Evolutionary conservation across 2,888 invertebrate species (phyloP).

Genomic region (Saturnia pavonia): DNA sequence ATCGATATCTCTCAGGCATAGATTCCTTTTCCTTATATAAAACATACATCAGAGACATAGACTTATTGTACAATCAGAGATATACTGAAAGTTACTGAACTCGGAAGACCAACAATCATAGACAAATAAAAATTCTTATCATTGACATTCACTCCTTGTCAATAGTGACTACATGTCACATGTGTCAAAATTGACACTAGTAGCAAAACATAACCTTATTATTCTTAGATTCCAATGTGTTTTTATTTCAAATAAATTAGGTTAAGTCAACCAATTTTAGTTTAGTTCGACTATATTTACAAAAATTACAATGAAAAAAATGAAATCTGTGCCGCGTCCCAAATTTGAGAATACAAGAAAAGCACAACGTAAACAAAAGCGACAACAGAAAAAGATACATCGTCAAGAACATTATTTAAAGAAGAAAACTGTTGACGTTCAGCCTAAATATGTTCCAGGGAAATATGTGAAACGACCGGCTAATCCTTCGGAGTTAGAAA

Average conservation of each 20-base stretch:
- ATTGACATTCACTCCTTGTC: too few relatives aligned
- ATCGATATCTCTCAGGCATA: too few relatives aligned
- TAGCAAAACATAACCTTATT: neutral
- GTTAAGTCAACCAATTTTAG: neutral
- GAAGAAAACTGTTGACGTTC: conserved; percentile 50
- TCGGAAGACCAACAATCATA: too few relatives aligned
- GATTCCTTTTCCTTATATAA: too few relatives aligned
- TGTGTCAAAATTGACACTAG: neutral
- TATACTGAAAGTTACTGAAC: too few relatives aligned
- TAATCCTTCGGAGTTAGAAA: conserved; percentile 37
- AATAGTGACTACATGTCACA: too few relatives aligned
- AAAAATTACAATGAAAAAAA: conserved; percentile 55
- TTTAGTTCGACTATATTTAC: neutral
- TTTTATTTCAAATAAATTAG: neutral
- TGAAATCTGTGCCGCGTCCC: conserved; percentile 44
- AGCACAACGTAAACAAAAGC: conserved; percentile 86
- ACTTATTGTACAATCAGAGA: too few relatives aligned
- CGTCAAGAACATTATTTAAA: conserved; percentile 69
- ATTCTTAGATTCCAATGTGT: neutral
- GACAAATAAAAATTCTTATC: too few relatives aligned
- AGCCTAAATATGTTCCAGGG: conserved; percentile 48
- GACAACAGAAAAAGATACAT: conserved; percentile 85
- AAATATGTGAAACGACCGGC: conserved; percentile 64
- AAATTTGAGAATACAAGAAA: conserved; percentile 81
- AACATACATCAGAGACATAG: too few relatives aligned